phyloP scores from a whole-genome alignment of 1,140 invertebrate species.

The Scaptodrosophila lebanonensis region DNA sequence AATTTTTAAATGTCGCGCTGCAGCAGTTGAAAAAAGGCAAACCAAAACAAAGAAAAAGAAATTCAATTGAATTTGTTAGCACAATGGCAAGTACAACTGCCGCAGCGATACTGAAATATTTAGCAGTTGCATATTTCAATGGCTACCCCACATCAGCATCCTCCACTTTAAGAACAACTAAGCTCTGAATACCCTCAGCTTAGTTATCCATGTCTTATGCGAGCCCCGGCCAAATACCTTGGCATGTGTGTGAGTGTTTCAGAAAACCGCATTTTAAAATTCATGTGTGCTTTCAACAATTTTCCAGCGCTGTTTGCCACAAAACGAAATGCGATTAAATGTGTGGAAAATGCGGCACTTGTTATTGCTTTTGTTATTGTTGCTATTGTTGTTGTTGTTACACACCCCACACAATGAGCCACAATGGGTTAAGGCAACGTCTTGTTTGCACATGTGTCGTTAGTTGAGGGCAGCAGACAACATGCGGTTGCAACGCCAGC shows the following conservation, averaged over 20 bases:
- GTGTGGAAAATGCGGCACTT: constrained; percentile 56
- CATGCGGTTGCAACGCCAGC: neutral
- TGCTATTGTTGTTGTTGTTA: constrained; percentile 9
- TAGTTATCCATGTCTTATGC: neutral
- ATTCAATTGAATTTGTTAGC: constrained; percentile 57
- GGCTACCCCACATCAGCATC: too few relatives aligned
- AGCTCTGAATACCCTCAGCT: neutral
- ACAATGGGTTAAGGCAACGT: constrained; percentile 57
- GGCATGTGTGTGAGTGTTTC: neutral
- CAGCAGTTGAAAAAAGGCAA: too few relatives aligned
- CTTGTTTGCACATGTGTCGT: constrained; percentile 64
- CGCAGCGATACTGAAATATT: constrained; percentile 2
- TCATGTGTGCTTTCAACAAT: constrained; percentile 60
- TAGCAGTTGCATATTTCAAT: constrained; percentile 58
- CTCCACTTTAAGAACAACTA: too few relatives aligned
- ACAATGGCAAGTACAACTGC: constrained; percentile 12
- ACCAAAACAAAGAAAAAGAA: too few relatives aligned
- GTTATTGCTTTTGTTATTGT: constrained; percentile 6
- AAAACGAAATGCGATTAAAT: constrained; percentile 72
- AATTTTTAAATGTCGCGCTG: constrained; percentile 65
- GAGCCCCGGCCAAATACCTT: too few relatives aligned
- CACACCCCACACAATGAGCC: constrained; percentile 34
- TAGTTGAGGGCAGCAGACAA: neutral
- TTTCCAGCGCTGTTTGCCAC: constrained; percentile 18
- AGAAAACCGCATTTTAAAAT: constrained; percentile 62